Conservation (phyloP, 1,140 invertebrate species). For the Himalopsyche phryganea region DNA sequence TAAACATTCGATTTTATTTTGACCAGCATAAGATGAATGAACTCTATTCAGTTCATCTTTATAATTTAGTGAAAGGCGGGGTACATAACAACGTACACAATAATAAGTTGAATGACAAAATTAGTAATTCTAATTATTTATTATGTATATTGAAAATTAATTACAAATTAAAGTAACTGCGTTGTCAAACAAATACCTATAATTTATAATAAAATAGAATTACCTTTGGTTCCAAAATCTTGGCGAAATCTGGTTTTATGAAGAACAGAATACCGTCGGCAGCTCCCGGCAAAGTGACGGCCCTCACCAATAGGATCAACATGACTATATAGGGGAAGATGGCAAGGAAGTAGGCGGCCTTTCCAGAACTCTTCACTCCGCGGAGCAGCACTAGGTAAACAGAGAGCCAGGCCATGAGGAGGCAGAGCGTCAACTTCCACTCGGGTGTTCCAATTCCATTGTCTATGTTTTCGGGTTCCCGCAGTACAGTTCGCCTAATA, state of each 20-base stretch:
- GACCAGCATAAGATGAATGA: too few species aligned
- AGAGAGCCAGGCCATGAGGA: slow-evolving; percentile 67
- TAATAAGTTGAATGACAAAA: too few species aligned
- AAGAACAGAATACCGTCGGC: slow-evolving; percentile 73
- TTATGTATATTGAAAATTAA: too few species aligned
- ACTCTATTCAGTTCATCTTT: too few species aligned
- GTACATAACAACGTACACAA: too few species aligned
- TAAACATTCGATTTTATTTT: too few species aligned
- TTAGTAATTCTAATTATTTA: too few species aligned
- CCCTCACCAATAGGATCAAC: slow-evolving; percentile 57
- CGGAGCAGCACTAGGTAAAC: slow-evolving; percentile 64
- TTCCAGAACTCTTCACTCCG: slow-evolving; percentile 61
- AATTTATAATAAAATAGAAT: too few species aligned
- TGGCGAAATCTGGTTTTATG: slow-evolving; percentile 65
- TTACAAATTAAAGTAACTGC: too few species aligned
- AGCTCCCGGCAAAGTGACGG: slow-evolving; percentile 74
- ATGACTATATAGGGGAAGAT: slow-evolving; percentile 74
- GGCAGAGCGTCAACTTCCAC: slow-evolving; percentile 64
- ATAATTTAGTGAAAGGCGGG: too few species aligned
- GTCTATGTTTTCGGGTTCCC: slow-evolving; percentile 57
- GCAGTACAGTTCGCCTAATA: slow-evolving; percentile 55
- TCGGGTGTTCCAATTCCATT: slow-evolving; percentile 60
- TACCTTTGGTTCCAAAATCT: slow-evolving; percentile 63
- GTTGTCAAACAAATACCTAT: too few species aligned
- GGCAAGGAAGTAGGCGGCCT: slow-evolving; percentile 68